Percentiles rank a stretch among this genome's conserved stretches.
Evolutionary conservation across 2,113 vertebrate genomes (phyloP).

Genomic region (Chaetops frenatus): DNA sequence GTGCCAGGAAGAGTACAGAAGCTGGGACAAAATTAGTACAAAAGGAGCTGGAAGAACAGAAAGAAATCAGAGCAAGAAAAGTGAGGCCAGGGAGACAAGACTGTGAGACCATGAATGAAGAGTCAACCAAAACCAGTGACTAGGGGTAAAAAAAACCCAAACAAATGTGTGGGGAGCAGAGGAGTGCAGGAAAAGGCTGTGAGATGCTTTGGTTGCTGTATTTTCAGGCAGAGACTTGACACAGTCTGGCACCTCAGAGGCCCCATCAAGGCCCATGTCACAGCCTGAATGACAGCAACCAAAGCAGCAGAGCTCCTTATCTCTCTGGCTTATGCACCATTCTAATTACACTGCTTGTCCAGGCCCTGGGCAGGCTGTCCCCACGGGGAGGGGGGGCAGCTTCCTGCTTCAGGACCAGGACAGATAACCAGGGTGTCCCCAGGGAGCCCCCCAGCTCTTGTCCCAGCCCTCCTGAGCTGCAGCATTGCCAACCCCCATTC

Average conservation of each 20-base stretch:
- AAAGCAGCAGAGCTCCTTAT: not conserved
- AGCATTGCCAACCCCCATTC: not conserved
- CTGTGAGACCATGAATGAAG: not conserved
- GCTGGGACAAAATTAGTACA: not conserved
- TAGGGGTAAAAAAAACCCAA: not conserved
- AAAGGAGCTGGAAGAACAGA: not conserved
- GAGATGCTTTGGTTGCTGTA: not conserved
- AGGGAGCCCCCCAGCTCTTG: not conserved
- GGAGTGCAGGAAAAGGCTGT: not conserved
- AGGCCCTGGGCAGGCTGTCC: accelerated
- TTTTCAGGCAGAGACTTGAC: not conserved
- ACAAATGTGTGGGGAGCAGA: not conserved
- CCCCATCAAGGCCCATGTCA: not conserved
- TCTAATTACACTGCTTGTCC: not conserved
- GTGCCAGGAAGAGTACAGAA: not conserved
- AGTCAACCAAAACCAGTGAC: not conserved
- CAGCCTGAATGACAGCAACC: not conserved
- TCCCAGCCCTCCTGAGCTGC: not conserved
- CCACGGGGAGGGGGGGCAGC: accelerated
- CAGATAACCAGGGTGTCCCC: not conserved
- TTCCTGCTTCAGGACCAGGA: not conserved
- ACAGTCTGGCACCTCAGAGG: accelerated
- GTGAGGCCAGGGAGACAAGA: not conserved
- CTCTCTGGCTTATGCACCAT: not conserved
- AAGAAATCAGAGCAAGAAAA: not conserved